phyloP scores from a whole-genome alignment of 2,797 vertebrate genomes.

The Ctenopoma multispine region DNA sequence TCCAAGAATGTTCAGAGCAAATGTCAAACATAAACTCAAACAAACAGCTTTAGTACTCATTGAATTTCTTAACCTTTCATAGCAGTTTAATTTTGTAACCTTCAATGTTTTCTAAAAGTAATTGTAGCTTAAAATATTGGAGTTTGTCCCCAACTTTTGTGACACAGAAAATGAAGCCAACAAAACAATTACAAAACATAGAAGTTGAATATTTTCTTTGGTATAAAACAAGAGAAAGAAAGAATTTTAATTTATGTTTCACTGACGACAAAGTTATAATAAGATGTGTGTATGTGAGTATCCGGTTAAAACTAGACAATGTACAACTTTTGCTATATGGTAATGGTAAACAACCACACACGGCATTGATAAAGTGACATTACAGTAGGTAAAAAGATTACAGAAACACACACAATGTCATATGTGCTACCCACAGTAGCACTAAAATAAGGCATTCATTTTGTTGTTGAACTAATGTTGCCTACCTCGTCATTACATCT shows the following conservation, averaged over 20 bases:
- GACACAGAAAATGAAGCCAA: background rate
- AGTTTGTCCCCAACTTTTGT: background rate
- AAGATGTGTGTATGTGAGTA: conserved; percentile 5
- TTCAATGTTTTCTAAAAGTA: conserved; percentile 5
- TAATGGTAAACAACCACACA: background rate
- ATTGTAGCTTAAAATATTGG: background rate
- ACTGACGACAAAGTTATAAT: no score
- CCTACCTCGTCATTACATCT: conserved; percentile 34
- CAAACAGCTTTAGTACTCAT: conserved; percentile 5
- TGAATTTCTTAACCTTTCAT: conserved; percentile 21
- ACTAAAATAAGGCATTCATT: background rate
- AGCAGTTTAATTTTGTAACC: conserved; percentile 4
- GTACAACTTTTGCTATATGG: background rate
- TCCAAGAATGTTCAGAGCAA: conserved; percentile 6
- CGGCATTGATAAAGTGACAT: conserved; percentile 9
- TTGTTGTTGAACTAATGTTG: conserved; percentile 33
- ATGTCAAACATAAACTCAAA: conserved; percentile 19
- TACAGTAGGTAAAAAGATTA: background rate
- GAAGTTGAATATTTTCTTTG: no score
- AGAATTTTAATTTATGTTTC: no score
- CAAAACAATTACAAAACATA: background rate
- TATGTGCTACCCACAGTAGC: background rate
- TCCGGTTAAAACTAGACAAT: background rate
- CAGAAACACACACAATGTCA: background rate
- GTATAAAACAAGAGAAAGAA: no score